phyloP scores from a whole-genome alignment of 92 coral and sea anemone genomes.

The Actinostola sp. region DNA sequence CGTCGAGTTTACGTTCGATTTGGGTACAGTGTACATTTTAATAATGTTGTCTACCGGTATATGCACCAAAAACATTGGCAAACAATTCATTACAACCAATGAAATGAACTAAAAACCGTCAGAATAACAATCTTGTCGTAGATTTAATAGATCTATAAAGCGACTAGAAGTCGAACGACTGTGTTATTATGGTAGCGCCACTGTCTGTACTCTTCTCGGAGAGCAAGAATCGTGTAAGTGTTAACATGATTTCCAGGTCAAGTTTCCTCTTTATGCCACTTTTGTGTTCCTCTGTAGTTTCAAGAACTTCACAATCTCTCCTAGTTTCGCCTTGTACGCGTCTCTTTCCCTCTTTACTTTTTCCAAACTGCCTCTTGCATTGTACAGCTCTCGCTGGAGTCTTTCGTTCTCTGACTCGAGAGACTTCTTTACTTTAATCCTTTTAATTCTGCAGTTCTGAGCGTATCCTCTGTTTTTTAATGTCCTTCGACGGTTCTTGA shows the following conservation, averaged over 20 bases:
- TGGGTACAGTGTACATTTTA: not conserved
- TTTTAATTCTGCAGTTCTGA: conserved; percentile 73
- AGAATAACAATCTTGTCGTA: not conserved
- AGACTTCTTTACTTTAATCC: conserved; percentile 58
- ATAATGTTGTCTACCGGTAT: not conserved
- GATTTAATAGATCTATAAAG: not conserved
- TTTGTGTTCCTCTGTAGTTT: conserved; percentile 1
- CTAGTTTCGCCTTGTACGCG: conserved; percentile 8
- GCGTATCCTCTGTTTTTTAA: conserved; percentile 88
- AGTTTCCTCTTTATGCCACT: conserved; percentile 4
- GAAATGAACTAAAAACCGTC: not conserved
- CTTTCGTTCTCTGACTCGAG: conserved; percentile 39
- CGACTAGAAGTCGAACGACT: not conserved
- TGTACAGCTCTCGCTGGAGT: conserved; percentile 43
- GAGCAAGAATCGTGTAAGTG: not conserved
- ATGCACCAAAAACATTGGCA: not conserved
- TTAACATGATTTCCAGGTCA: not conserved
- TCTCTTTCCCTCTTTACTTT: conserved; percentile 47
- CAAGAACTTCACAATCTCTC: not conserved
- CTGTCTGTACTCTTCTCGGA: not conserved
- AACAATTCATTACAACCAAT: not conserved
- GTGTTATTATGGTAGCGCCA: not conserved
- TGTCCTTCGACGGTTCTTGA: conserved; percentile 75
- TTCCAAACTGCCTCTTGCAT: conserved; percentile 32
- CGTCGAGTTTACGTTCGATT: conserved; percentile 14